Base-by-base conservation (phyloP, 2,113 vertebrate genomes). In the Archocentrus centrarchus region DNA sequence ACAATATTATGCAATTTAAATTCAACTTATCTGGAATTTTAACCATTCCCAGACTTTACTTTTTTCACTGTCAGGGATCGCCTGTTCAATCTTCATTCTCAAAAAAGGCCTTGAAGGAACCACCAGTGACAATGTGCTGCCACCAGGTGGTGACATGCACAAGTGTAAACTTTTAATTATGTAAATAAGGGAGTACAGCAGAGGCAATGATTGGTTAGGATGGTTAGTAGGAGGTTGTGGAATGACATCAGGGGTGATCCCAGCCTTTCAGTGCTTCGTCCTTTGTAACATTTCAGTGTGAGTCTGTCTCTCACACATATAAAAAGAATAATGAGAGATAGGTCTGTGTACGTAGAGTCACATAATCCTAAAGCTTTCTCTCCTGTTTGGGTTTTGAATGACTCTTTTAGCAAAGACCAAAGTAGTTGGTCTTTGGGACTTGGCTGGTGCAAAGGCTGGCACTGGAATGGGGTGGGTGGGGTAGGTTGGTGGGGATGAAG, bases 131-230 rank as follows among this genome's bases (percentile, higher is more conserved):
- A 82, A 77, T 24, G 61, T 78, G 75, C 91, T 83, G 89, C 96
- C 96, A 96, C 91, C 91, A 96, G 95, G 94, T 95, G 95, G 95
- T 94, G 96, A 92, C 94, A 96, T 91, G 93, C 75, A 87, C 95
- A 94, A 96, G 90, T 92, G 86, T 83, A 95, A 95, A 70, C 79
- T 79, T 90, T 75, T 93, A 94, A 96, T 96, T 96, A 94, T 86
- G 77, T 82, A 87, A 92, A 95, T 94, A 73, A 89, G 58, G 20
- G 55, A 70, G 78, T 75, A 81, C 64, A 86, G 81, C 59, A 83
- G 77, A 47, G 66, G 6, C 61, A 50, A 18, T 66, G 7, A 86
- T 86, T 63, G 39, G 80, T 78, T 77, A 37, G 27, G 3, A 55
- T 20, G 22, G 15, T 15, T 81, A 18, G 32, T 37, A 27, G 60